Conservation (phyloP, 2,797 vertebrate genomes). For the Apodemus agrarius region DNA sequence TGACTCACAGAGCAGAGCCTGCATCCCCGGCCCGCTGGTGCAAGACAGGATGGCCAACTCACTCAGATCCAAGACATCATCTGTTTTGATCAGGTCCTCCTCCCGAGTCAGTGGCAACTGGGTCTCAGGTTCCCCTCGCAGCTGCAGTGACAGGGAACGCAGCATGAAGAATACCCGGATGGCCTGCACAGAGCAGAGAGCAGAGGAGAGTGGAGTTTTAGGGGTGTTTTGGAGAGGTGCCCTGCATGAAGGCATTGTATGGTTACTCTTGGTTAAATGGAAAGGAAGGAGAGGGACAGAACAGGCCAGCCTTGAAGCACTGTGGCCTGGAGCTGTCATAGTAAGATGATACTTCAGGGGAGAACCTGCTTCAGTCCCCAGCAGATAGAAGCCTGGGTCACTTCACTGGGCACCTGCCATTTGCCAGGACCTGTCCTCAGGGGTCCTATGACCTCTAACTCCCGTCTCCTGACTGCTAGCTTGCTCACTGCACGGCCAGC, state of each 20-base stretch:
- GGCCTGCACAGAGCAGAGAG: conserved; percentile 88
- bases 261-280: not conserved
- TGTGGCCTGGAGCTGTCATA: not conserved
- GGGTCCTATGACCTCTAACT: not conserved
- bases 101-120: conserved; percentile 96
- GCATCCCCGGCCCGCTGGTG: accelerated
- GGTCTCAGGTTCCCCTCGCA: conserved; percentile 94
- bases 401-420: not conserved
- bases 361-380: not conserved
- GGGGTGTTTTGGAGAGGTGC: not conserved
- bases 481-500: not conserved
- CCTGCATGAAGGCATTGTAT: not conserved
- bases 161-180: conserved; percentile 99
- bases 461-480: not conserved
- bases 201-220: conserved; percentile 1
- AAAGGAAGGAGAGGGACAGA: not conserved
- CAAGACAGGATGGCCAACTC: conserved; percentile 75
- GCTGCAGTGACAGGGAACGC: conserved; percentile 94
- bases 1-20: not conserved
- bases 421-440: not conserved
- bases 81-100: conserved; percentile 97
- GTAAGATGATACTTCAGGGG: not conserved
- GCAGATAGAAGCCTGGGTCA: not conserved
- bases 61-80: conserved; percentile 99
- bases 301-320: not conserved